Evolutionary conservation across 2,797 vertebrate genomes (phyloP), one percentile per base, ranked within the genome.

Genomic region (Hafferia zeledoni): DNA sequence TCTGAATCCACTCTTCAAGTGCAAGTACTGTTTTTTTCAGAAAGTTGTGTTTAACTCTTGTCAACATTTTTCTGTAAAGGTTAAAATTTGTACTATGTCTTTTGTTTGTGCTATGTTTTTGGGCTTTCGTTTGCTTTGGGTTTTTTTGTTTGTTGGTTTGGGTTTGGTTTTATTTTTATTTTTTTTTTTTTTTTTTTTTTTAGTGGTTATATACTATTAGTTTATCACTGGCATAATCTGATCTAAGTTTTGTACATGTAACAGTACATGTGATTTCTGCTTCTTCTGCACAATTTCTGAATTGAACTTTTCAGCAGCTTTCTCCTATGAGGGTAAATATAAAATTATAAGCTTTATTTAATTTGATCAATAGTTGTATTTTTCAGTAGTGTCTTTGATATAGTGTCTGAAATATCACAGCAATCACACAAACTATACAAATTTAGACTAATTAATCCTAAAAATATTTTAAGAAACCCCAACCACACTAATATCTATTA

Each of bases 1-100:
- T 61, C 37, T 53, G 68, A 94, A 69, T 60, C 33, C n/a, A 70
- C 35, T 60, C 24, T 82, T 97, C 46, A 94, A 53, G 31, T 72
- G 15, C 31, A 82, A 86, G n/a, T 52, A 77, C 47, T 61, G 24
- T 17, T 60, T 65, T 44, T 87, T 83, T 85, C 77, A 35, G 70
- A 76, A 75, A 43, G 18, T 35, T 71, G 31, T 50, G 22, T 61
- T 94, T 91, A 56, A 72, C 41, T 94, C n/a, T 63, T 91, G 69
- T 90, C 43, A 87, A 11, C 31, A 70, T 31, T 24, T 90, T 93
- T 84, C 77, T 68, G 23, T 24, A 59, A 75, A 96, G 43, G 43
- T 84, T 85, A 52, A 70, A 72, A 13, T 90, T 88, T 77, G 50
- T 67, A 30, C 5, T 39, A 18, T 25, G 13, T 15, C 8, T 55